Conservation (phyloP, 37 sponge, comb jelly and placozoan species). For the Geodia barretti region DNA sequence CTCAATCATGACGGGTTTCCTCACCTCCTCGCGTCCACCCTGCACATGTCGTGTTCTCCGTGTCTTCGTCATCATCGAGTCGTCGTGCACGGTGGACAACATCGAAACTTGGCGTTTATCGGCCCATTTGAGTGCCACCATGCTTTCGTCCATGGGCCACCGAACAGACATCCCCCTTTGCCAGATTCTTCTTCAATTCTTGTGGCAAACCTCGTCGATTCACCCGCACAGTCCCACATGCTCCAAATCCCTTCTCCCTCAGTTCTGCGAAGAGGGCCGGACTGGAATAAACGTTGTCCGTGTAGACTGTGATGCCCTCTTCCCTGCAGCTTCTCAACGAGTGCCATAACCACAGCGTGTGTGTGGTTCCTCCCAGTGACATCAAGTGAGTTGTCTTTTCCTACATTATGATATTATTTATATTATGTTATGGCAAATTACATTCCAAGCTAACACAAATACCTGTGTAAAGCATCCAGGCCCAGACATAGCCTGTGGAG, state of each 20-base stretch:
- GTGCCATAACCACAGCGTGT: constrained; percentile 17
- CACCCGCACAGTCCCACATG: constrained; percentile 32
- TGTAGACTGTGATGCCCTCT: constrained; percentile 35
- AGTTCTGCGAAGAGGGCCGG: constrained; percentile 23
- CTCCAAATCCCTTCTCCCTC: constrained; percentile 20
- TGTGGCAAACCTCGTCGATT: constrained; percentile 40
- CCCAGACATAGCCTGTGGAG: constrained; percentile 10
- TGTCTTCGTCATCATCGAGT: background rate
- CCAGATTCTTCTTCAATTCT: constrained; percentile 1
- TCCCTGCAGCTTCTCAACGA: background rate
- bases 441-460: background rate
- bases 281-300: constrained; percentile 58
- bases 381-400: constrained; percentile 23
- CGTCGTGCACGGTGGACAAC: constrained; percentile 34
- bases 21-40: constrained; percentile 19
- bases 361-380: background rate
- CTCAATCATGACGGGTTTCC: constrained; percentile 26
- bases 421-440: no score
- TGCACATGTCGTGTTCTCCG: background rate
- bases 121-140: constrained; percentile 32
- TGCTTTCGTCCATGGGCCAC: background rate
- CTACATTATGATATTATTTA: no score
- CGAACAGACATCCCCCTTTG: constrained; percentile 11
- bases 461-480: constrained; percentile 25
- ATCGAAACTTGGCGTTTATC: constrained; percentile 23